These are phyloP conservation scores for Scaptomyza montana DNA, from an alignment of 1,140 invertebrate genomes.

Conservation along the genomic window DNA sequence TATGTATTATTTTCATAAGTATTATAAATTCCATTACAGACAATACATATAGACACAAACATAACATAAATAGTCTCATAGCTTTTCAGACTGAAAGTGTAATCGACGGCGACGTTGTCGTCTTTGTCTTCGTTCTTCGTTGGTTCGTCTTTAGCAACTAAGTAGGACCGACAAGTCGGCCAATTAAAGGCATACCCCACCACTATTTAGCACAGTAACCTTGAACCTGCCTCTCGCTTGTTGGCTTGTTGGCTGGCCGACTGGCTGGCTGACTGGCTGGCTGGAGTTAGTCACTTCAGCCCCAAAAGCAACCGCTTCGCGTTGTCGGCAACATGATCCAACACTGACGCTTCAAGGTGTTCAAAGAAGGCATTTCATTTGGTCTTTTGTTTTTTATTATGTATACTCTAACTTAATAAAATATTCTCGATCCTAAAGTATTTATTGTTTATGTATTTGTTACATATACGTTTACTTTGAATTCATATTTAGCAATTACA, in stretches of 20 bases:
- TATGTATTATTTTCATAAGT: constrained; percentile 67
- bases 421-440: too few relatives aligned
- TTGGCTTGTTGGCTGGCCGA: too few relatives aligned
- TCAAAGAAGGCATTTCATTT: constrained; percentile 6
- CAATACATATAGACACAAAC: background rate
- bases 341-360: constrained; percentile 11
- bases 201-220: constrained; percentile 80
- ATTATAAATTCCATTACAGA: constrained; percentile 80
- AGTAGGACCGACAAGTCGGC: constrained; percentile 67
- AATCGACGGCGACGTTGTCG: constrained; percentile 53
- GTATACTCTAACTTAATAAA: background rate
- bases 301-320: constrained; percentile 22
- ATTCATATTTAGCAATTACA: too few relatives aligned
- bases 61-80: constrained; percentile 44
- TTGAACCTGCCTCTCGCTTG: constrained; percentile 71
- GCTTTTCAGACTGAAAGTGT: constrained; percentile 33
- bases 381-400: background rate
- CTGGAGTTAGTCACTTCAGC: constrained; percentile 56
- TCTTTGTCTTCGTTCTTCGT: constrained; percentile 28
- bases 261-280: too few relatives aligned
- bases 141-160: constrained; percentile 24
- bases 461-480: too few relatives aligned
- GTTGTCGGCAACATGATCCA: constrained; percentile 27
- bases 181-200: constrained; percentile 72
- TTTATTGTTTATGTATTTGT: too few relatives aligned